A percentile compares a stretch with the other conserved stretches of the same genome.
phyloP scores from a whole-genome alignment of 2,113 vertebrate species.

The Silurus glanis region DNA sequence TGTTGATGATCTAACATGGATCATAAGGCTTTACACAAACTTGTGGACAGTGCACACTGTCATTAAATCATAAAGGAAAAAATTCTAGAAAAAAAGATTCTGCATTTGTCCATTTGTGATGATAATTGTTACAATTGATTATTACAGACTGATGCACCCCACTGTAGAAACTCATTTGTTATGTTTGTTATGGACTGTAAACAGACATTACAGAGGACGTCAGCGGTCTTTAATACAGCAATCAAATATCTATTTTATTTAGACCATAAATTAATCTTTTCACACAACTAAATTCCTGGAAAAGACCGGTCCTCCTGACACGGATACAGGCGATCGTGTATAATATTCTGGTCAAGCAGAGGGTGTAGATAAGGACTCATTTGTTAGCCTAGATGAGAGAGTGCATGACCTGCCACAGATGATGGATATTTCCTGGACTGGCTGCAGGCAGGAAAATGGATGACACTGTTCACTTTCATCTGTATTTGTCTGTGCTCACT shows the following conservation, averaged over 20 bases:
- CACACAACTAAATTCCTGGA: background rate
- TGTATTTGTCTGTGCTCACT: constrained; percentile 29
- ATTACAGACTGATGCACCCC: background rate
- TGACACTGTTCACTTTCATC: constrained; percentile 29
- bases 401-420: constrained; percentile 31
- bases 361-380: constrained; percentile 11
- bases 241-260: constrained; percentile 3
- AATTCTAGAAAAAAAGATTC: background rate
- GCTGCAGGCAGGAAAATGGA: constrained; percentile 21
- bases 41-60: background rate
- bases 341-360: constrained; percentile 5
- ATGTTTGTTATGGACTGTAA: background rate
- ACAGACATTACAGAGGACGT: background rate
- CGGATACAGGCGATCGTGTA: background rate
- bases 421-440: background rate
- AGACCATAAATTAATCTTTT: background rate
- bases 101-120: background rate
- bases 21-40: background rate
- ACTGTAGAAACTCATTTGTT: background rate
- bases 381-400: constrained; percentile 9
- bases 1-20: background rate
- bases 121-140: background rate
- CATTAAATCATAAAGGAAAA: background rate
- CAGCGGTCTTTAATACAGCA: background rate
- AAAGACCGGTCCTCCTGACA: background rate